These are phyloP conservation scores for Echeneis naucrates DNA, from an alignment of 2,797 vertebrate genomes.

Conservation along the genomic window DNA sequence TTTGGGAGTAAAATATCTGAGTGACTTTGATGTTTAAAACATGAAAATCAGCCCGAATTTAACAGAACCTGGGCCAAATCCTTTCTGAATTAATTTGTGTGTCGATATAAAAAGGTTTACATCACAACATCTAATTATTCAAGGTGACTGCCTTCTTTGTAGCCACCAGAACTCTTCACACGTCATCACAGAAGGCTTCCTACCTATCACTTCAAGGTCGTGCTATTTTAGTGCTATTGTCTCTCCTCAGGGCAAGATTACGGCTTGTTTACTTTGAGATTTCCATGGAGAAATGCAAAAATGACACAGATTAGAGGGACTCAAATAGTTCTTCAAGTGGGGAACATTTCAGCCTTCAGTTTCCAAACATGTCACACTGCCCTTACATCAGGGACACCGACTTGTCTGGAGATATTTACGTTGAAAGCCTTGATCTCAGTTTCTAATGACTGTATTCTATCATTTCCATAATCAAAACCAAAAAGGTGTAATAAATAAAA, in stretches of 20 bases:
- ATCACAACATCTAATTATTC: not conserved
- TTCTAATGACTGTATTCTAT: conserved; percentile 9
- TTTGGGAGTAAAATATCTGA: not conserved
- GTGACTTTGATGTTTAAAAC: too few relatives aligned
- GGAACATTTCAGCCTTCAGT: conserved; percentile 45
- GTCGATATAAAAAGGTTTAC: not conserved
- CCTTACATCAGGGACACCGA: conserved; percentile 49
- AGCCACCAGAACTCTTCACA: not conserved
- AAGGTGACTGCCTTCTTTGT: not conserved
- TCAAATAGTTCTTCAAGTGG: conserved; percentile 13
- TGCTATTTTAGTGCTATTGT: conserved; percentile 32
- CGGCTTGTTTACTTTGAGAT: conserved; percentile 52
- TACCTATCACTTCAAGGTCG: conserved; percentile 39
- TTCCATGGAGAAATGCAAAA: conserved; percentile 51
- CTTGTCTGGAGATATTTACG: conserved; percentile 27
- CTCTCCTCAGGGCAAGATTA: conserved; percentile 44
- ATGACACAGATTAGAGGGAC: conserved; percentile 52
- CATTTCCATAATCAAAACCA: conserved; percentile 12
- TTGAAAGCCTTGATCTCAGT: not conserved
- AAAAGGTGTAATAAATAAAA: conserved; percentile 2
- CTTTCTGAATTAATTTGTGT: not conserved
- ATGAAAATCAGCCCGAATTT: not conserved
- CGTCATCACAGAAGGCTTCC: not conserved
- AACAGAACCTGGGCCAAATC: not conserved
- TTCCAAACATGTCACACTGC: conserved; percentile 40